These are phyloP conservation scores for Pediacus dermestoides DNA, from an alignment of 2,888 invertebrate genomes.

Conservation along the genomic window DNA sequence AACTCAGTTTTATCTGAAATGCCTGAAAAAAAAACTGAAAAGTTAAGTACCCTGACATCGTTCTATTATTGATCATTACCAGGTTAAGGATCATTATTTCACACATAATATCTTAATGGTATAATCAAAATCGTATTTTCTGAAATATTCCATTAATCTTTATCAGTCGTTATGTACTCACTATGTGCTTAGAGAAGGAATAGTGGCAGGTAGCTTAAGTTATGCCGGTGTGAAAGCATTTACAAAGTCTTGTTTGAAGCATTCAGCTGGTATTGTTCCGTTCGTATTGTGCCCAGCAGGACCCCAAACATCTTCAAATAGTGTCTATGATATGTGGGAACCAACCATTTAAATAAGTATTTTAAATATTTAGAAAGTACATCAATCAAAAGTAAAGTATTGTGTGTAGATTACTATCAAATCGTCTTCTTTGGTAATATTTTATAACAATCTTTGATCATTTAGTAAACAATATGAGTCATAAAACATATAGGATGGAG, in stretches of 20 bases:
- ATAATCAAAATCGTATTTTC: conserved; percentile 6
- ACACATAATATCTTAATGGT: conserved; percentile 9
- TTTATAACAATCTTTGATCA: background rate
- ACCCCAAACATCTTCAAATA: background rate
- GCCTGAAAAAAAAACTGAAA: too few relatives aligned
- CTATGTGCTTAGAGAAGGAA: background rate
- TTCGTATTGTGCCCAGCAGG: conserved; percentile 8
- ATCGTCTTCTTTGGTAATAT: background rate
- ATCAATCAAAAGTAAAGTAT: conserved; percentile 6
- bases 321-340: conserved; percentile 10
- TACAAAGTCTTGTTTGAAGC: conserved; percentile 3
- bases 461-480: too few relatives aligned
- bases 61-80: conserved; percentile 1
- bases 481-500: background rate
- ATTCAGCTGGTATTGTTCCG: conserved; percentile 7
- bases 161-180: background rate
- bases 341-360: conserved; percentile 2
- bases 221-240: conserved; percentile 9
- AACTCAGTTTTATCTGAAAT: too few relatives aligned
- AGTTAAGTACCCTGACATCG: too few relatives aligned
- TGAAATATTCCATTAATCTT: conserved; percentile 4
- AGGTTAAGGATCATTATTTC: too few relatives aligned
- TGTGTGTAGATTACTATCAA: conserved; percentile 1
- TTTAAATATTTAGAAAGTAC: conserved; percentile 8
- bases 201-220: conserved; percentile 7